Conservation (phyloP, 2,888 invertebrate genomes). For the Conus canariensis region DNA sequence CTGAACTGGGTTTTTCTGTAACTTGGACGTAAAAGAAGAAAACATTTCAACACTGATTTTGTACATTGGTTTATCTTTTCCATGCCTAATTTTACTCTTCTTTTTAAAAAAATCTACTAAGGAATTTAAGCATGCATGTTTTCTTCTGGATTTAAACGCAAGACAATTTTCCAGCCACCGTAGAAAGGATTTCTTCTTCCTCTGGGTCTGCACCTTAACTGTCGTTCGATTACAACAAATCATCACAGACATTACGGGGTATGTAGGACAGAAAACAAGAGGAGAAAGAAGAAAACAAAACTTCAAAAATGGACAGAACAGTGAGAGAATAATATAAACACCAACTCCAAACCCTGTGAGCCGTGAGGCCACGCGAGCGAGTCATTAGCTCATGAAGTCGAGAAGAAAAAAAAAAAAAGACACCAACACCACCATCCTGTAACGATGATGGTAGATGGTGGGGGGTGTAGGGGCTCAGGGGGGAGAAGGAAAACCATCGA, state of each 20-base stretch:
- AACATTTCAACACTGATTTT: no score
- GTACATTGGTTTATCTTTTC: no score
- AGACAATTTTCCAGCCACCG: no score
- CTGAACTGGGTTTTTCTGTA: no score
- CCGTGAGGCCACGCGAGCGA: constrained; percentile 39
- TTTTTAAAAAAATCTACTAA: no score
- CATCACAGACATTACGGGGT: neutral
- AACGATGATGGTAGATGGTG: neutral
- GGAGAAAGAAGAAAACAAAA: neutral
- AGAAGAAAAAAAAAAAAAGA: neutral
- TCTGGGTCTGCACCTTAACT: no score
- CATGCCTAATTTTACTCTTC: no score
- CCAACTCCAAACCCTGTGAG: constrained; percentile 25
- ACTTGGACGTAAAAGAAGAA: no score
- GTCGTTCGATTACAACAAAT: no score
- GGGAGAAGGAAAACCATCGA: neutral
- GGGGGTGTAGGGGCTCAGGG: neutral
- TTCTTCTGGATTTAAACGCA: no score
- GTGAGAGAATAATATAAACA: neutral
- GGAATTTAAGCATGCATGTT: no score
- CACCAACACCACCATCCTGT: neutral
- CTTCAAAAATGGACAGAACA: neutral
- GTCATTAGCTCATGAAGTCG: neutral
- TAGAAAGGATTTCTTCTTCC: no score
- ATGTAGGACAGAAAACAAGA: neutral